A percentile compares a stretch with the other conserved stretches of the same genome.
Conservation (phyloP, 1,140 invertebrate genomes). For the Papilio aristodemus region DNA sequence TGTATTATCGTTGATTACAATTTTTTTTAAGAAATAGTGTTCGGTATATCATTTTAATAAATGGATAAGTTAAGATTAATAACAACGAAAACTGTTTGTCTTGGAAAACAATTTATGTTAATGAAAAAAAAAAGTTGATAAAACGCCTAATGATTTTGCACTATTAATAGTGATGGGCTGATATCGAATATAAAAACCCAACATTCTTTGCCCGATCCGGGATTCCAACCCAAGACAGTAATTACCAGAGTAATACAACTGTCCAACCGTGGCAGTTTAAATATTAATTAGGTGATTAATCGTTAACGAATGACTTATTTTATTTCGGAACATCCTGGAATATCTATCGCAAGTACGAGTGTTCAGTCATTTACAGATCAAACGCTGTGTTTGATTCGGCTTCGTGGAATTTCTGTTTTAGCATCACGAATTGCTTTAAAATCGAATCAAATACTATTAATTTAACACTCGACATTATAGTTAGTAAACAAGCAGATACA, state of each 20-base stretch:
- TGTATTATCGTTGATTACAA: background rate
- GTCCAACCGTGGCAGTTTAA: no score
- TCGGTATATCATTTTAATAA: background rate
- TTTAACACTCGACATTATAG: background rate
- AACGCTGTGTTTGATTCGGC: background rate
- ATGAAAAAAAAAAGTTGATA: no score
- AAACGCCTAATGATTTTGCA: no score
- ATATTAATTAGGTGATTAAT: no score
- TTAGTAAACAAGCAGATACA: background rate
- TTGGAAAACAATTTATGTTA: no score
- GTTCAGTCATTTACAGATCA: background rate
- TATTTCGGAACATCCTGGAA: slow-evolving; percentile 3
- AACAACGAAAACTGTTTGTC: background rate
- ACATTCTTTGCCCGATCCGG: no score
- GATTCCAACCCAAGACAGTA: no score
- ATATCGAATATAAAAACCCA: no score
- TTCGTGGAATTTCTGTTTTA: background rate
- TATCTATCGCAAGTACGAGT: background rate
- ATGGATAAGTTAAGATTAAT: background rate
- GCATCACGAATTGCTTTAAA: background rate
- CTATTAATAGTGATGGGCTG: no score
- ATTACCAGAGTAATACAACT: no score
- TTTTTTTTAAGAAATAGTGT: background rate
- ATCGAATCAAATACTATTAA: background rate
- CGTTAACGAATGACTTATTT: background rate